phyloP scores from a whole-genome alignment of 30 jellyfish, hydroid and myxozoan species.

The Pelagia noctiluca region DNA sequence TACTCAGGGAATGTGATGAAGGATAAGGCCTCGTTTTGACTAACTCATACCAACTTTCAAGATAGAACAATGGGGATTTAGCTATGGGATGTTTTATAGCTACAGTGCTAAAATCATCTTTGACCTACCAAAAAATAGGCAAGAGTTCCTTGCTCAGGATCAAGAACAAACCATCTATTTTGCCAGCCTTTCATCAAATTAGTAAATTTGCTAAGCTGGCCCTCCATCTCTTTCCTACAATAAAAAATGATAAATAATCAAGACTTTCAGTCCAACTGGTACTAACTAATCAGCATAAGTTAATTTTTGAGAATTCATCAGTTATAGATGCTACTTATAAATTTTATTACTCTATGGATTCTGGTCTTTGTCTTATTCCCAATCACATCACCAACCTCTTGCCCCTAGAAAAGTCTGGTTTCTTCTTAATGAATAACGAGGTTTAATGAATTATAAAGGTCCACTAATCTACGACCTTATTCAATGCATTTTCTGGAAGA shows the following conservation, averaged over 20 bases:
- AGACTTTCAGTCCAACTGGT: neutral
- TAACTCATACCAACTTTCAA: too few relatives aligned
- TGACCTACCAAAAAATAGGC: slow-evolving; percentile 79
- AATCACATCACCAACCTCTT: neutral
- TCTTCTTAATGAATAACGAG: too few relatives aligned
- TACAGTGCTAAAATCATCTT: neutral
- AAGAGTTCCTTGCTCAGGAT: slow-evolving; percentile 90
- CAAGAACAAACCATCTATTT: slow-evolving; percentile 91
- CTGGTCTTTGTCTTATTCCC: neutral
- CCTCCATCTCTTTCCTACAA: slow-evolving; percentile 85
- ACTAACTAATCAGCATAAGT: too few relatives aligned
- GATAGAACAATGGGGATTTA: too few relatives aligned
- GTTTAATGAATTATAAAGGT: too few relatives aligned
- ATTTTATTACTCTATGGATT: neutral
- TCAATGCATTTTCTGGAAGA: too few relatives aligned
- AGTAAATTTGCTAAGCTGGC: slow-evolving; percentile 95
- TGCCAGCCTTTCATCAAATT: slow-evolving; percentile 98
- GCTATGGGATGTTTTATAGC: too few relatives aligned
- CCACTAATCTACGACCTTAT: neutral
- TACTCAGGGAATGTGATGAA: too few relatives aligned
- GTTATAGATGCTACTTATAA: neutral
- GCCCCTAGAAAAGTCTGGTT: neutral
- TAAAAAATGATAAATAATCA: neutral
- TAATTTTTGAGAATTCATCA: neutral
- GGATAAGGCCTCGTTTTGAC: too few relatives aligned